These are phyloP conservation scores for Rhizomys pruinosus DNA, from an alignment of 2,113 vertebrate genomes.

Conservation along the genomic window DNA sequence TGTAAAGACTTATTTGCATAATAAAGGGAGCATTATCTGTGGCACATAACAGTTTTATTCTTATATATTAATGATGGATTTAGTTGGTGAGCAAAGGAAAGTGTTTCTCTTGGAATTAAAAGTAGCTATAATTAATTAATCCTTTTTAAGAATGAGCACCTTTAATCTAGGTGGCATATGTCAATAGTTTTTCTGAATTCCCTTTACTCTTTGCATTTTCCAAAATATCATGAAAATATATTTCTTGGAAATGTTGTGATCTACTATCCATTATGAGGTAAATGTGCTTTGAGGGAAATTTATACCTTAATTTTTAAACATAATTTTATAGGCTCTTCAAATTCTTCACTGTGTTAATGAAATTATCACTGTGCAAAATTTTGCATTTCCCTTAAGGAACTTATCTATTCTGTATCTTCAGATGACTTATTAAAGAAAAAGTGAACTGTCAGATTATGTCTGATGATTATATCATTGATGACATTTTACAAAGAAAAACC, in stretches of 20 bases:
- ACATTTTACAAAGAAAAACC: not conserved
- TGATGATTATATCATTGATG: constrained; percentile 51
- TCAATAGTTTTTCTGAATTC: constrained; percentile 45
- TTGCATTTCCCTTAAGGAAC: constrained; percentile 48
- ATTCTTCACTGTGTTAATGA: constrained; percentile 47
- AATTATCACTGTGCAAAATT: constrained; percentile 45
- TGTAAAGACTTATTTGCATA: constrained; percentile 69
- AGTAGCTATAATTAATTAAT: constrained; percentile 33
- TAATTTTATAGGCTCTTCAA: constrained; percentile 46
- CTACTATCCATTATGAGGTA: not conserved
- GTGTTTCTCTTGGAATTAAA: constrained; percentile 46
- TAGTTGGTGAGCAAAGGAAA: constrained; percentile 16
- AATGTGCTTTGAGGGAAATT: constrained; percentile 4
- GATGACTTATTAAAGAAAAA: constrained; percentile 29
- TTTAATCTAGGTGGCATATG: constrained; percentile 3
- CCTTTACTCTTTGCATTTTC: constrained; percentile 10
- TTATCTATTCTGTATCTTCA: constrained; percentile 57
- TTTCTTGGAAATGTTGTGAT: not conserved
- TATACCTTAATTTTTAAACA: constrained; percentile 56
- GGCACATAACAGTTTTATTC: constrained; percentile 9
- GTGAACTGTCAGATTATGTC: constrained; percentile 28
- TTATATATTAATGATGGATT: constrained; percentile 55
- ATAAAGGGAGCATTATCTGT: constrained; percentile 41
- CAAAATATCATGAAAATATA: constrained; percentile 9
- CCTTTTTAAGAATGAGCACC: constrained; percentile 36